Base-by-base conservation (phyloP, 1,140 invertebrate genomes). In the Drosophila ogumai region DNA sequence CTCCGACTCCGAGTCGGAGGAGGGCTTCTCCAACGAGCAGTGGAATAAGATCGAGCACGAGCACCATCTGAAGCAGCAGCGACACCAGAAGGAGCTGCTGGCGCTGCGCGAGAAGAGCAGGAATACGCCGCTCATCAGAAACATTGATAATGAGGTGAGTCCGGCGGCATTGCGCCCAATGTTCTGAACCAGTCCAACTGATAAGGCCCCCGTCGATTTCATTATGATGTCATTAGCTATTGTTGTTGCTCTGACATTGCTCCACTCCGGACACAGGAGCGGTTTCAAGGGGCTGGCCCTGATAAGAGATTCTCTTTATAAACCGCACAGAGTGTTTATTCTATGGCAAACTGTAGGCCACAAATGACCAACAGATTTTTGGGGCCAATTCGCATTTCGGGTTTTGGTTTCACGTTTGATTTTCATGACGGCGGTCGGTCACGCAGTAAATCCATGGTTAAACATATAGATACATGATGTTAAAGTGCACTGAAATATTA, bases 11-110 rank as follows among this genome's bases (percentile, higher is more conserved):
- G 71, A 71, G 19, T 54, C 47, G 7, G 59, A 54, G 17, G 79
- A 68, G 34, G 61, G 44, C n/a, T 85, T 72, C 67, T 81, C 81
- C 50, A 79, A 82, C 28, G 87, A 86, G 10, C 75, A 85, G 58
- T 90, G 85, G 87, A 90, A 90, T 44, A 91, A 88, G 43, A 81
- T 90, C 40, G 65, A 88, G 59, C 77, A 84, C 52, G 75, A 81
- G 4, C 81, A 86, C 43, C 69, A 81, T 9, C 22, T 88, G 15
- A 64, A 58, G 40, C 78, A 88, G 55, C 84, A 88, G 69, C 66
- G 78, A 17, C 86, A 86, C 56, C 85, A 88, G 32, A 90, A 80
- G 67, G 84, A 87, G 19, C 28, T 87, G 0, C 19, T 77, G 46
- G 85, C 72, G 0, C 15, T 87, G 32, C 64, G 85, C 2, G 80